Percentiles rank a stretch among this genome's conserved stretches.
Conservation (phyloP, 2,888 invertebrate species). For the Drosophila mimetica region DNA sequence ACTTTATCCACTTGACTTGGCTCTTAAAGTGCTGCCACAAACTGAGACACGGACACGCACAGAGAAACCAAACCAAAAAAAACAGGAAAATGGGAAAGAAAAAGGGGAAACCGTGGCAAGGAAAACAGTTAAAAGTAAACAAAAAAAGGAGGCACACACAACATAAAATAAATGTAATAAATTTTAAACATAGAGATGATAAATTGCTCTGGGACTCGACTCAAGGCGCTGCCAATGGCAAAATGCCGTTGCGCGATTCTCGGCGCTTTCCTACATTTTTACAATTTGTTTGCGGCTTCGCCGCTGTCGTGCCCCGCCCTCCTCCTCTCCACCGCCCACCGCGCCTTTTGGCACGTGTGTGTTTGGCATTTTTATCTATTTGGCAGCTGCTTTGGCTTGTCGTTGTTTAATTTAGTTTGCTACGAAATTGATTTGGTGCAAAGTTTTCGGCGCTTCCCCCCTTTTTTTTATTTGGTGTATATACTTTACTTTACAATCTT, state of each 20-base stretch:
- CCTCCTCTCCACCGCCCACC: neutral
- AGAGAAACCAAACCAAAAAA: neutral
- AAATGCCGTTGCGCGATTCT: constrained; percentile 39
- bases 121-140: constrained; percentile 66
- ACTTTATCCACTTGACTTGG: constrained; percentile 57
- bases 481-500: constrained; percentile 33
- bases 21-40: constrained; percentile 55
- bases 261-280: constrained; percentile 55
- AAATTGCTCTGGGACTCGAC: constrained; percentile 77
- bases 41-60: constrained; percentile 45
- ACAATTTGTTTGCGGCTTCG: constrained; percentile 76
- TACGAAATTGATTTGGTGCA: constrained; percentile 60
- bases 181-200: constrained; percentile 80
- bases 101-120: constrained; percentile 44
- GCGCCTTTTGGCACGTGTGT: constrained; percentile 52
- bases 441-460: constrained; percentile 25
- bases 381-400: constrained; percentile 62
- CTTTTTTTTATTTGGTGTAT: constrained; percentile 29
- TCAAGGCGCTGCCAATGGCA: constrained; percentile 66
- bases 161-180: constrained; percentile 78
- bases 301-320: constrained; percentile 43
- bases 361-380: constrained; percentile 64
- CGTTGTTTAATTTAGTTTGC: constrained; percentile 67
- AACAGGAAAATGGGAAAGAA: neutral
- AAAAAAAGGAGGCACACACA: constrained; percentile 49